Evolutionary conservation across 2,888 invertebrate species (phyloP).

Genomic region (Julus scanicus): DNA sequence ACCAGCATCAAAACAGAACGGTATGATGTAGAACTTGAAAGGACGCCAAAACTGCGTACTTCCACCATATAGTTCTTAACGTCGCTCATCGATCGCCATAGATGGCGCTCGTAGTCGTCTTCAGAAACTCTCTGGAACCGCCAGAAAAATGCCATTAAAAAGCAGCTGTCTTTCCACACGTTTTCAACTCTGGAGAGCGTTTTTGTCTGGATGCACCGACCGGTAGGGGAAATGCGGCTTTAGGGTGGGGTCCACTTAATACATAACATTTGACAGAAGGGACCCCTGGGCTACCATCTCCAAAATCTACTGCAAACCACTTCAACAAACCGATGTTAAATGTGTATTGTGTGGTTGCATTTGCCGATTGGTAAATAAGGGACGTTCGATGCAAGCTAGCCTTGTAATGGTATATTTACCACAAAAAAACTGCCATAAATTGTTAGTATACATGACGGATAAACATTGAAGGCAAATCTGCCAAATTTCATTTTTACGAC

Average conservation of each 20-base stretch:
- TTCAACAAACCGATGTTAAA: not conserved
- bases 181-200: not conserved
- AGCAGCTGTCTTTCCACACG: not conserved
- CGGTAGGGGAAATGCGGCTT: slow-evolving; percentile 26
- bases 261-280: slow-evolving; percentile 12
- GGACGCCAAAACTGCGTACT: not conserved
- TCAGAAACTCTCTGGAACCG: not conserved
- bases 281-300: not conserved
- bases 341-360: not conserved
- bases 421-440: not conserved
- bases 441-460: not conserved
- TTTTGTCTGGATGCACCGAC: not conserved
- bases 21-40: not conserved
- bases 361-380: not conserved
- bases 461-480: not conserved
- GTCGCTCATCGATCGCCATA: not conserved
- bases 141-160: not conserved
- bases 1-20: not conserved
- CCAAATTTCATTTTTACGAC: not conserved
- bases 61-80: not conserved
- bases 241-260: slow-evolving; percentile 30
- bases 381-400: not conserved
- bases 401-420: not conserved
- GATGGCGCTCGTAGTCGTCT: not conserved
- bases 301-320: slow-evolving; percentile 8